Evolutionary conservation across 2,797 vertebrate species (phyloP).

Genomic region (Perodicticus potto): DNA sequence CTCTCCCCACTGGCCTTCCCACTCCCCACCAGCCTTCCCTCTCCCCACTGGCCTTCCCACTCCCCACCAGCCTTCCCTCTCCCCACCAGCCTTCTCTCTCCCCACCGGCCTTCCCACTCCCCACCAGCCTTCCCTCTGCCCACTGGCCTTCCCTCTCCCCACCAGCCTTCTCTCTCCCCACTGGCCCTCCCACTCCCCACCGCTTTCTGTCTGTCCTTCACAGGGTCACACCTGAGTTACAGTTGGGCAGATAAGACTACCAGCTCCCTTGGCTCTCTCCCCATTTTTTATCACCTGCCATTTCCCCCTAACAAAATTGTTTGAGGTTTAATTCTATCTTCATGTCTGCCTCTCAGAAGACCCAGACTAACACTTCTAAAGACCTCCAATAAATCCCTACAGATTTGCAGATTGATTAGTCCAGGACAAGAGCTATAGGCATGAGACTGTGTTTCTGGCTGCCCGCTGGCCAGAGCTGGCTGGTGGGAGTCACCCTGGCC

Average conservation of each 20-base stretch:
- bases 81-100: too few species aligned
- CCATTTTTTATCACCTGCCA: neutral
- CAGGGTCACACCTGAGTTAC: neutral
- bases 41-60: neutral
- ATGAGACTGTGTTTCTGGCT: neutral
- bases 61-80: neutral
- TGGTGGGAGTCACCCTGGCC: accelerated
- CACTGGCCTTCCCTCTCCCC: neutral
- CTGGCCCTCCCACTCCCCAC: neutral
- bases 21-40: neutral
- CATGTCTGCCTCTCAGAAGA: neutral
- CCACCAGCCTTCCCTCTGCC: neutral
- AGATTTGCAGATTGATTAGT: neutral
- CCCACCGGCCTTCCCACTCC: neutral
- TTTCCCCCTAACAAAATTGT: neutral
- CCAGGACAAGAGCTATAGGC: neutral
- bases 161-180: neutral
- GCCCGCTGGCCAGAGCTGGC: accelerated
- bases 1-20: neutral
- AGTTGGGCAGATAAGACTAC: neutral
- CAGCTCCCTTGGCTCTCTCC: neutral
- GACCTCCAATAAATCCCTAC: neutral
- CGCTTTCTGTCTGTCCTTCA: too few species aligned
- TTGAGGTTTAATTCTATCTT: neutral
- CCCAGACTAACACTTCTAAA: neutral